Conservation (phyloP, 2,113 vertebrate species). For the Misgurnus mizolepis region DNA sequence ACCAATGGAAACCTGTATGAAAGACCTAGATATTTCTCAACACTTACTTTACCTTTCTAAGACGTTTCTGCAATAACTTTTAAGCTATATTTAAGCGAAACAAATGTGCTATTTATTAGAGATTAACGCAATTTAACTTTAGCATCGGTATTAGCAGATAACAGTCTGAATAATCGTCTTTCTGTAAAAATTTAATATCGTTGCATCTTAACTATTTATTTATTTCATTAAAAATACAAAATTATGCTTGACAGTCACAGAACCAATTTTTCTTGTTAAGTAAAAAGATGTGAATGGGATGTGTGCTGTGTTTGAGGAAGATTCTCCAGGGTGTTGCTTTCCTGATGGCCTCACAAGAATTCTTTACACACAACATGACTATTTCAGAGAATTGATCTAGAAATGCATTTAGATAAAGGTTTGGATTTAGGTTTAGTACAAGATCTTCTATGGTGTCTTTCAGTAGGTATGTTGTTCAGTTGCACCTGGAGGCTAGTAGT, state of each 20-base stretch:
- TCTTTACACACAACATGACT: constrained; percentile 72
- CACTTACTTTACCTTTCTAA: too few relatives aligned
- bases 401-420: constrained; percentile 67
- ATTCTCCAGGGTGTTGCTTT: constrained; percentile 60
- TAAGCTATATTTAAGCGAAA: too few relatives aligned
- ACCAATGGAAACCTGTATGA: neutral
- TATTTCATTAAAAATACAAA: neutral
- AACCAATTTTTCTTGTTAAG: neutral
- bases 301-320: constrained; percentile 20
- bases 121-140: too few relatives aligned
- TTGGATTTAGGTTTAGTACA: constrained; percentile 68
- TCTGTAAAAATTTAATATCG: too few relatives aligned
- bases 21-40: too few relatives aligned
- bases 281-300: neutral
- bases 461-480: constrained; percentile 62
- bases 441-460: constrained; percentile 62
- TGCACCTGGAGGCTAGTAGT: constrained; percentile 35
- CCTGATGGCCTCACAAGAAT: constrained; percentile 71
- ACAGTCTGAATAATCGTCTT: too few relatives aligned
- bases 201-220: neutral
- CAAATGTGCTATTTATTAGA: too few relatives aligned
- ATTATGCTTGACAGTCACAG: neutral
- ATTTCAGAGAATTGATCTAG: constrained; percentile 71
- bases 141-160: too few relatives aligned
- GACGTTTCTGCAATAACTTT: too few relatives aligned